Percentiles rank a stretch among this genome's conserved stretches.
Evolutionary conservation across 37 sponge, comb jelly and placozoan genomes (phyloP).

Genomic region (Agelas oroides): DNA sequence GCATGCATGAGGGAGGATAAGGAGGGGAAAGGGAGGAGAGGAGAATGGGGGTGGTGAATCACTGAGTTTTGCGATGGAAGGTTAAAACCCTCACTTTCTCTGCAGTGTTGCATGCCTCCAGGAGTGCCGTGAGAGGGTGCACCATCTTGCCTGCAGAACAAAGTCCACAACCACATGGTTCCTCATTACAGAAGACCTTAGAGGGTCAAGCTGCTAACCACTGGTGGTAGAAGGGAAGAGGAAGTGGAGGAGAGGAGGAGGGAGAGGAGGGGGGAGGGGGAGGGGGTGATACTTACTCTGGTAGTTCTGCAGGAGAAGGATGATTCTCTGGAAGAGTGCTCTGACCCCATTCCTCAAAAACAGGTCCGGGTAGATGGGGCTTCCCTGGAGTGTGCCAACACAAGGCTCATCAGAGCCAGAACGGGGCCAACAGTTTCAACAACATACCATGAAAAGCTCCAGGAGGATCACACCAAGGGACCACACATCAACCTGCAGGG

Average conservation of each 20-base stretch:
- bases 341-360: slow-evolving; percentile 64
- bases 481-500: slow-evolving; percentile 82
- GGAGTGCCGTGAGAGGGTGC: slow-evolving; percentile 55
- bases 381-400: slow-evolving; percentile 35
- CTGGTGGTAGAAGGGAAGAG: background rate
- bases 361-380: slow-evolving; percentile 76
- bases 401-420: background rate
- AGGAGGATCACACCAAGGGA: slow-evolving; percentile 82
- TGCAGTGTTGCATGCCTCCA: slow-evolving; percentile 49
- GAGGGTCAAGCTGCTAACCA: too few relatives aligned
- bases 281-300: slow-evolving; percentile 43
- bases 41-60: background rate
- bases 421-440: background rate
- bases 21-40: background rate
- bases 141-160: slow-evolving; percentile 34
- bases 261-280: too few relatives aligned
- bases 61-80: too few relatives aligned
- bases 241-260: background rate
- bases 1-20: background rate
- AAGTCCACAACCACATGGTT: too few relatives aligned
- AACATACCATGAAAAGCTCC: slow-evolving; percentile 82
- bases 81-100: slow-evolving; percentile 50
- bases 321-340: slow-evolving; percentile 59
- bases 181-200: too few relatives aligned
- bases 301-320: slow-evolving; percentile 57